phyloP scores from a whole-genome alignment of 2,888 invertebrate species.

The Tineola bisselliella region DNA sequence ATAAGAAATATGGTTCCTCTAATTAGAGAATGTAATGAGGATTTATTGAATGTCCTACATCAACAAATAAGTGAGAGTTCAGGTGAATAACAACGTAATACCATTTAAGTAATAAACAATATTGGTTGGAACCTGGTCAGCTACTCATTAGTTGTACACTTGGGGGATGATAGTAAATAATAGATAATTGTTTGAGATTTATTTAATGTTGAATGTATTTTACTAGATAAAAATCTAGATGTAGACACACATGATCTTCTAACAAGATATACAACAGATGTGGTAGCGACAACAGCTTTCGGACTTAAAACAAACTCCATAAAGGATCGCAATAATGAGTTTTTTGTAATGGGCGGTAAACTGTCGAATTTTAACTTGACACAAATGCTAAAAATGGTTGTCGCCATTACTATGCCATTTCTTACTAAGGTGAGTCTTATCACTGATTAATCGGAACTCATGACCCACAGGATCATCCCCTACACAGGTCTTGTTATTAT shows the following conservation, averaged over 20 bases:
- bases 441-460: too few species aligned
- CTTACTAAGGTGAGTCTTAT: conserved; percentile 3
- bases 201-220: background rate
- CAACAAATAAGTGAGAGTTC: background rate
- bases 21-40: conserved; percentile 26
- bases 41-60: conserved; percentile 9
- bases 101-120: too few species aligned
- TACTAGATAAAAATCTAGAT: conserved; percentile 15
- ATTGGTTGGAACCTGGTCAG: too few species aligned
- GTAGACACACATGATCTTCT: conserved; percentile 38
- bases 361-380: conserved; percentile 37
- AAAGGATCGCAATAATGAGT: conserved; percentile 52
- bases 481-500: too few species aligned
- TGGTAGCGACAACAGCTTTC: conserved; percentile 48
- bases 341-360: conserved; percentile 58
- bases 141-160: too few species aligned
- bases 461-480: too few species aligned
- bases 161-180: too few species aligned
- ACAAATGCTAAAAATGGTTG: conserved; percentile 20
- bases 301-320: conserved; percentile 61
- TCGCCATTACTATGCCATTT: background rate
- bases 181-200: too few species aligned
- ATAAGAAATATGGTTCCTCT: conserved; percentile 63
- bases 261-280: conserved; percentile 41
- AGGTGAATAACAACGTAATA: background rate